phyloP scores from a whole-genome alignment of 1,140 invertebrate species.

The Bombus terrestris region DNA sequence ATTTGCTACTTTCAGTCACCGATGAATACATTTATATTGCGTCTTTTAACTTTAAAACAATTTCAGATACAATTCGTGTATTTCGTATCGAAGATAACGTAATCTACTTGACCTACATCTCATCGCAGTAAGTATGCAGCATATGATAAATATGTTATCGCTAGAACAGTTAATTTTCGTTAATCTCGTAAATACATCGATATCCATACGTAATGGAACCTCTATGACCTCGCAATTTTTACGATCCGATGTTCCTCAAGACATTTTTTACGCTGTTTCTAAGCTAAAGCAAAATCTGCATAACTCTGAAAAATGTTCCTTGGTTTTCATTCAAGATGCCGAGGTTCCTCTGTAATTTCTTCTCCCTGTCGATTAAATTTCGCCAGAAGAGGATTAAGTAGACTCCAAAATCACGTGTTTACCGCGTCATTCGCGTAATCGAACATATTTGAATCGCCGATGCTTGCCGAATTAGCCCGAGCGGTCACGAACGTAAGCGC shows the following conservation, averaged over 20 bases:
- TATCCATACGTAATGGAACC: too few relatives aligned
- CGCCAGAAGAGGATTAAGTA: neutral
- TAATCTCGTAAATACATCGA: too few relatives aligned
- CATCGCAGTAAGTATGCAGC: too few relatives aligned
- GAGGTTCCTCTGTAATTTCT: neutral
- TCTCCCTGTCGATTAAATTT: neutral
- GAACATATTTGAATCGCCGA: conserved; percentile 67
- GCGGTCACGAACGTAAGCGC: conserved; percentile 37
- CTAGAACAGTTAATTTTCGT: too few relatives aligned
- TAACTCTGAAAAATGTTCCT: too few relatives aligned
- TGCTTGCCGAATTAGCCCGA: conserved; percentile 65
- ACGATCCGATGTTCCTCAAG: too few relatives aligned
- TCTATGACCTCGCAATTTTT: too few relatives aligned
- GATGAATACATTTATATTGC: neutral
- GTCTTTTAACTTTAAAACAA: neutral
- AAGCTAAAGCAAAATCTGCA: too few relatives aligned
- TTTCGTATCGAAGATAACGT: neutral
- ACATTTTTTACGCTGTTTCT: too few relatives aligned
- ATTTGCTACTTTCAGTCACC: neutral
- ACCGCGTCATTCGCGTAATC: conserved; percentile 47
- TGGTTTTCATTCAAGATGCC: too few relatives aligned
- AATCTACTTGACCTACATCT: too few relatives aligned
- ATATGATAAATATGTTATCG: too few relatives aligned
- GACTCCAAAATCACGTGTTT: conserved; percentile 13
- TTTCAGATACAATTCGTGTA: neutral